Evolutionary conservation across 1,140 invertebrate genomes (phyloP), one percentile per base, ranked within the genome.

Genomic region (Nebria ingens): DNA sequence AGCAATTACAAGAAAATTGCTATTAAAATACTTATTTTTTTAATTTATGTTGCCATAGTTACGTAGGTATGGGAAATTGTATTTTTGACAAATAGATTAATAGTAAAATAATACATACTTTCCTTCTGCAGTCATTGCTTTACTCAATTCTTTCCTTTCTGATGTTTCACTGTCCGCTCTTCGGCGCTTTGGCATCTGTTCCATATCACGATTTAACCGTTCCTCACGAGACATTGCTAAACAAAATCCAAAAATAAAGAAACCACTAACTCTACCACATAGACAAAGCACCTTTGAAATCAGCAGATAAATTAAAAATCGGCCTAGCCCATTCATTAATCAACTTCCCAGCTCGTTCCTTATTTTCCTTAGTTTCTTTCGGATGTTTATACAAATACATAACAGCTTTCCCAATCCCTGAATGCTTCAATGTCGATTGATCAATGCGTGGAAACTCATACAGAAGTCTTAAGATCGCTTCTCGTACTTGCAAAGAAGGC

Each of bases 341-440:
- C 52, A 99, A 79, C 66, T 87, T 86, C 19, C 90, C 91, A 58
- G 93, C 93, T 50, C 84, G 78, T 65, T 91, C 86, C 68, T 89
- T 89, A 73, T 99, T 99, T 52, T 87, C 80, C 73, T 95, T 95
- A 0, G 88, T 90, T 78, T 99, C 97, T 73, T 91, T 93, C 0
- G 97, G 96, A 76, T 99, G 96, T 70, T 99, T 99, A 71, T 94
- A 98, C 12, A 99, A 77, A 76, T 98, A 98, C 97, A 99, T 99
- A 0, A 99, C 92, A 59, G 97, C 97, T 73, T 98, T 96, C 21
- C 96, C 91, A 64, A 97, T 93, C 40, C 96, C 92, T 40, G 93
- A 96, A 60, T 90, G 87, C 71, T 97, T 98, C 45, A 99, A 73
- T 50, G 89, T 84, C 21, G 85, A 84, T 66, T 92, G 89, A 68